Base-by-base conservation (phyloP, 2,113 vertebrate species). In the Oostethus manadensis region DNA sequence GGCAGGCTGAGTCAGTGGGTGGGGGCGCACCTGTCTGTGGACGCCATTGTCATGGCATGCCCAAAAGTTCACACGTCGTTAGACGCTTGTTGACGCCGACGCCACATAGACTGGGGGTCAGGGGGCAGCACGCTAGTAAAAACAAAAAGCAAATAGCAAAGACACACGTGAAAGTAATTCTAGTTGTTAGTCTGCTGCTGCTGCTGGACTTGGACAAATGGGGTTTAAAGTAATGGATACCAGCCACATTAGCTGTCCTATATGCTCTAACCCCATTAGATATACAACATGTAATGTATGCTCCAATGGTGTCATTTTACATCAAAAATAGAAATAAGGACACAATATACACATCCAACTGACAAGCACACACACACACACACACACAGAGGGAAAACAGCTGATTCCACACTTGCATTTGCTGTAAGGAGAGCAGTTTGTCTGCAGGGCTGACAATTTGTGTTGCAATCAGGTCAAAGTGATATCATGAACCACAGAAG, bases 21-120 rank as follows among this genome's bases (percentile, higher is more conserved):
- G 62, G 44, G 55, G 62, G 62, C 50, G 72, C 85, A 88, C 79
- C 84, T 88, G 84, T 86, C 74, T 64, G 29, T 66, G 79, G 81
- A 75, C 78, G 69, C 84, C 77, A 81, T 86, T 86, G 84, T 81
- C 71, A 18, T 59, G 48, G 69, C 68, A 77, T 87, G 80, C 71
- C 68, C 72, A 72, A 68, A 71, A 70, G 80, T 85, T 85, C 81
- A 83, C 84, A 85, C 80, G 45, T 87, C 73, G 71, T 86, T 83
- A 77, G 65, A 23, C 51, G 67, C 80, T 87, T 62, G 76, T 85
- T 84, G 77, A 81, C 71, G 73, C 79, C 58, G 87, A 90, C 82
- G 83, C 86, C 89, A 73, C 59, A 64, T 38, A 85, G 88, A 75
- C 86, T 84, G 79, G 71, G 57, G 86, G 87, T 86, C 82, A 86